Evolutionary conservation across 2,888 invertebrate species (phyloP).

Genomic region (Watsonalla cultraria): DNA sequence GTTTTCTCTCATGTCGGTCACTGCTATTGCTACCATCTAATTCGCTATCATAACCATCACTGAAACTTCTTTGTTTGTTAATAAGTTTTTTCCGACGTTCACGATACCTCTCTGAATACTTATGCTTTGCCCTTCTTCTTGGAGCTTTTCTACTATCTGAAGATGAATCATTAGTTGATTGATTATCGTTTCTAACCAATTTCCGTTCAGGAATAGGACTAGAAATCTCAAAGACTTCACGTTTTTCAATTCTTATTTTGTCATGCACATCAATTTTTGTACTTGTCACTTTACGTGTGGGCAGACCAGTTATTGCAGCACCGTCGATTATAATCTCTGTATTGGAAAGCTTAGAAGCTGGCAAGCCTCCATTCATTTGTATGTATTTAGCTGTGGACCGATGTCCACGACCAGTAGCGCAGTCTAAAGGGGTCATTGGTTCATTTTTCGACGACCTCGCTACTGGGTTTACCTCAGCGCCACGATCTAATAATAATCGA

Average conservation of each 20-base stretch:
- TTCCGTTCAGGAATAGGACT: slow-evolving; percentile 58
- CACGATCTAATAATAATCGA: slow-evolving; percentile 89
- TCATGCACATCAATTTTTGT: slow-evolving; percentile 74
- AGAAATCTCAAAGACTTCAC: slow-evolving; percentile 70
- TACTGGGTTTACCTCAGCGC: slow-evolving; percentile 91
- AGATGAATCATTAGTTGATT: slow-evolving; percentile 66
- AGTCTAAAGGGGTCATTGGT: slow-evolving; percentile 93
- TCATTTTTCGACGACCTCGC: slow-evolving; percentile 90
- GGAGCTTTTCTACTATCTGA: slow-evolving; percentile 54
- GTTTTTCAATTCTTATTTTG: slow-evolving; percentile 71
- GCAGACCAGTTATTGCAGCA: slow-evolving; percentile 62
- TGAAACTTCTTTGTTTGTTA: slow-evolving; percentile 67
- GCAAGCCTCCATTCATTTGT: slow-evolving; percentile 92
- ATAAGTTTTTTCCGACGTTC: slow-evolving; percentile 55
- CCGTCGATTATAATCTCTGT: slow-evolving; percentile 68
- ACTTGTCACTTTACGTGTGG: slow-evolving; percentile 69
- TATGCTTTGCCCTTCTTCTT: slow-evolving; percentile 41
- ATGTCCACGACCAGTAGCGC: slow-evolving; percentile 91
- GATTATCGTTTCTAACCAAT: slow-evolving; percentile 42
- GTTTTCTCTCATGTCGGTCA: slow-evolving; percentile 37
- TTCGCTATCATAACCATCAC: slow-evolving; percentile 73
- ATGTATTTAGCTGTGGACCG: slow-evolving; percentile 95
- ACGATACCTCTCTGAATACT: slow-evolving; percentile 47
- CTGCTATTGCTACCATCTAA: slow-evolving; percentile 43
- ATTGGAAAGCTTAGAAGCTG: slow-evolving; percentile 83